Evolutionary conservation across 2,888 invertebrate genomes (phyloP), one percentile per base, ranked within the genome.

Genomic region (Campaea margaritaria): DNA sequence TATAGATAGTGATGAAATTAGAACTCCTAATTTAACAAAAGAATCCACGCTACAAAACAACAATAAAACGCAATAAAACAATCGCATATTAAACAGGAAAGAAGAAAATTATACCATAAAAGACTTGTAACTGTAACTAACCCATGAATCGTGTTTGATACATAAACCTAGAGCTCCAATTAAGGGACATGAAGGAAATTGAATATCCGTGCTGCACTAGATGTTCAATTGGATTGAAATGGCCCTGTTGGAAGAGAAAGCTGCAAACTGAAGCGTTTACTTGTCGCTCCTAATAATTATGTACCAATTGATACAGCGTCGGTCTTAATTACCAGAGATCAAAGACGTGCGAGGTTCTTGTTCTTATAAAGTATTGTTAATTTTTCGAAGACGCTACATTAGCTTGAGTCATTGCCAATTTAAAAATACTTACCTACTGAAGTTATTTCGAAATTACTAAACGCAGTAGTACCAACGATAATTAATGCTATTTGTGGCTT

Each of bases 141-240:
- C 21, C 5, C 27, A 21, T 27, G 14, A 45, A 27, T 43, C 27
- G 11, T 11, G 21, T 21, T 13, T 27, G 14, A 38, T 38, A 28
- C 36, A 28, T 41, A 46, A 54, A 31, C 46, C 0, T 13, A 7
- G 21, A 13, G 41, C 10, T 48, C 38, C 44, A 44, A 56, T 56
- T 43, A 47, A 47, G 36, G 36, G 34, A 42, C 42, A 43, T 15
- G 38, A 52, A 53, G 53, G 48, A 49, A 53, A 58, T 58, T 48
- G 42, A 58, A 58, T 44, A 47, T 53, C 53, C 52, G 36, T 43
- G 42, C 16, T 16, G 38, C 38, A 27, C 34, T 42, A 38, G n/a
- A 38, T 38, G 38, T 9, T 43, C 43, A 58, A 52, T 52, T 48
- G 52, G 15, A 46, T 14, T 38, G 47, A 36, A 52, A 41, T 14